These are phyloP conservation scores for western clawed frog (Xenopus tropicalis) DNA, from an alignment of 2,113 vertebrate species.

Conservation along the genomic window UCB_Xtro_10.0 CM004447.2:69654001-69654500, in stretches of 20 bases:
- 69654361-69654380: slow-evolving; percentile 49
- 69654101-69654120: slow-evolving; percentile 23
- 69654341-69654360: slow-evolving; percentile 39
- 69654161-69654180: slow-evolving; percentile 47
- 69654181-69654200: slow-evolving; percentile 45
- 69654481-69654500: slow-evolving; percentile 54
- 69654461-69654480: slow-evolving; percentile 52
- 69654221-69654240: slow-evolving; percentile 40
- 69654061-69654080: slow-evolving; percentile 53
- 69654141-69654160: slow-evolving; percentile 27
- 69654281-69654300: slow-evolving; percentile 5
- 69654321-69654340: slow-evolving; percentile 43
- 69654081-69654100: slow-evolving; percentile 61
- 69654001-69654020: slow-evolving; percentile 74
- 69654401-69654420: slow-evolving; percentile 38
- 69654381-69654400: slow-evolving; percentile 35
- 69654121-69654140: slow-evolving; percentile 33
- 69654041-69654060: slow-evolving; percentile 47
- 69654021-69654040: slow-evolving; percentile 64
- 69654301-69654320: slow-evolving; percentile 40
- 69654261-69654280: slow-evolving; percentile 11
- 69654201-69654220: slow-evolving; percentile 44
- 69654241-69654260: slow-evolving; percentile 34
- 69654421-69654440: slow-evolving; percentile 47
- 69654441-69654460: slow-evolving; percentile 40